Percentiles rank a stretch among this genome's conserved stretches.
These are phyloP conservation scores for Thymallus thymallus DNA, from an alignment of 2,113 vertebrate species.

Conservation along the genomic window DNA sequence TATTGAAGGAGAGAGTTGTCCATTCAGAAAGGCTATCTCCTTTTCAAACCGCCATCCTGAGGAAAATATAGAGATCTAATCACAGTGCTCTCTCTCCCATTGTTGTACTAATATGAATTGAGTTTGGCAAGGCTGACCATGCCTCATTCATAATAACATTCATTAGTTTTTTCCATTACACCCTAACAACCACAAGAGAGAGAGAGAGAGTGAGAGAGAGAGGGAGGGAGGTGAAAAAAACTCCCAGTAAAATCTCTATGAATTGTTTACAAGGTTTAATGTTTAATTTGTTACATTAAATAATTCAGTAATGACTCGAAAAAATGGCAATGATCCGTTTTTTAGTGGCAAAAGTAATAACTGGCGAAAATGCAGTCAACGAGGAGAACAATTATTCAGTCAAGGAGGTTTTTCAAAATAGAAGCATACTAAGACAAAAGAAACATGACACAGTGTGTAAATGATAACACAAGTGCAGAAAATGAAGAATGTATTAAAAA, in stretches of 20 bases:
- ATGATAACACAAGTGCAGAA: no score
- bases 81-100: conserved; percentile 3
- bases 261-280: no score
- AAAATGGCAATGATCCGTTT: no score
- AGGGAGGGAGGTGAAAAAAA: not conserved
- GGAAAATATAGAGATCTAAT: conserved; percentile 33
- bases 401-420: no score
- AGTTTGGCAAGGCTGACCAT: conserved; percentile 52
- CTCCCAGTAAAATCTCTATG: conserved; percentile 61
- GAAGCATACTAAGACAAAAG: no score
- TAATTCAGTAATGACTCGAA: no score
- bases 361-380: no score
- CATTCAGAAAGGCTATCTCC: not conserved
- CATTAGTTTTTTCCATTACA: conserved; percentile 47
- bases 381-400: no score
- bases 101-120: conserved; percentile 50
- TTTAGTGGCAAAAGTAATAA: no score
- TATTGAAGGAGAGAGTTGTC: conserved; percentile 3
- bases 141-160: conserved; percentile 47
- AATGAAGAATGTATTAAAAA: no score
- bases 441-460: no score
- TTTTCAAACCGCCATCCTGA: conserved; percentile 27
- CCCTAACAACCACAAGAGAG: conserved; percentile 26
- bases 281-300: no score
- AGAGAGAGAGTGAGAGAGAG: conserved; percentile 1